Percentiles rank a stretch among this genome's conserved stretches.
These are phyloP conservation scores for Anoplolepis gracilipes DNA, from an alignment of 1,140 invertebrate species.

Conservation along the genomic window DNA sequence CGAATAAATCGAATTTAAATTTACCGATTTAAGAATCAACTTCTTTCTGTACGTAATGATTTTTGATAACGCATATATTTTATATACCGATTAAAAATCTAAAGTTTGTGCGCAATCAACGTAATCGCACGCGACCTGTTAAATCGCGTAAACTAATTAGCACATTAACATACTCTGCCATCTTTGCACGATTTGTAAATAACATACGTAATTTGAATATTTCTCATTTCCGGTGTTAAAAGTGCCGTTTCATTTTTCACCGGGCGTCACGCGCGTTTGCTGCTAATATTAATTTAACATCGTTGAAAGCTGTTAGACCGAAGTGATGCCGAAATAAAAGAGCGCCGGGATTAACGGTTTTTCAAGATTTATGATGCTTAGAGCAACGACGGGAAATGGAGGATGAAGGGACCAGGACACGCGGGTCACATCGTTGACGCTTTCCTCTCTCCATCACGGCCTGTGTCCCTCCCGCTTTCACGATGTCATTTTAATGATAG, in stretches of 20 bases:
- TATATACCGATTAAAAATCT: no score
- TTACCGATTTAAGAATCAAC: background rate
- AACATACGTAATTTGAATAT: background rate
- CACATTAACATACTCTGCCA: background rate
- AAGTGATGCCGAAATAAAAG: constrained; percentile 73
- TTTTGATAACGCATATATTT: background rate
- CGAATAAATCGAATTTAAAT: background rate
- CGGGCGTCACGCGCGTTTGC: constrained; percentile 39
- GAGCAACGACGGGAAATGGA: constrained; percentile 58
- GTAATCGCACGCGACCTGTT: background rate
- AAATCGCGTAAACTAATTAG: constrained; percentile 15
- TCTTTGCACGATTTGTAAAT: constrained; percentile 30
- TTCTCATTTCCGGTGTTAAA: constrained; percentile 33
- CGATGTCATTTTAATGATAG: constrained; percentile 78
- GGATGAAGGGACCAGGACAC: background rate
- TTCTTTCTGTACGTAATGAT: background rate
- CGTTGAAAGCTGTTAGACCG: constrained; percentile 46
- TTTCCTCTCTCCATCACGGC: constrained; percentile 37
- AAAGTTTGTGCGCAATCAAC: no score
- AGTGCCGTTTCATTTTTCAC: constrained; percentile 34
- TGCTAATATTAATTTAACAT: constrained; percentile 62
- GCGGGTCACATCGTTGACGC: constrained; percentile 66
- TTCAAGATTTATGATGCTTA: constrained; percentile 69
- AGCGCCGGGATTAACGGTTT: constrained; percentile 66
- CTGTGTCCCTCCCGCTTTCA: constrained; percentile 52